These are phyloP conservation scores for Engystomops pustulosus DNA, from an alignment of 2,113 vertebrate species.

Conservation along the genomic window DNA sequence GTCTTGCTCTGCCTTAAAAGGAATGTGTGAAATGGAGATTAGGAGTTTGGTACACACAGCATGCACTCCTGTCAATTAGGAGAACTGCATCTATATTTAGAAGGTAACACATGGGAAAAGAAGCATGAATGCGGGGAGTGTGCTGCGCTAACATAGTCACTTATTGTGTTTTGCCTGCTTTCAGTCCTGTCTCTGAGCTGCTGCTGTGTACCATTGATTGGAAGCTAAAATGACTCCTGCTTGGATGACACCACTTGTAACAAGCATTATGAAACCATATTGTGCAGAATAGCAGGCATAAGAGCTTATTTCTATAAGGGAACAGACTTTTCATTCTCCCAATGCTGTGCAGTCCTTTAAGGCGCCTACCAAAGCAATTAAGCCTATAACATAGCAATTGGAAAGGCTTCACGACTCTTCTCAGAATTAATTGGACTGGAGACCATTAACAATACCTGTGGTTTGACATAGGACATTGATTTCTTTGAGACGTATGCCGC, in stretches of 20 bases:
- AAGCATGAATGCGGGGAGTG: conserved; percentile 67
- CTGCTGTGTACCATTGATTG: conserved; percentile 20
- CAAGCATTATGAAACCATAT: background rate
- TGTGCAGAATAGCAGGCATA: background rate
- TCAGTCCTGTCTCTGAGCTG: background rate
- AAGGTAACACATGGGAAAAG: conserved; percentile 66
- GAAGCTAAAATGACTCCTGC: background rate
- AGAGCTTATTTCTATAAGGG: background rate
- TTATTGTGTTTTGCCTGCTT: conserved; percentile 36
- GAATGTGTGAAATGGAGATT: conserved; percentile 66
- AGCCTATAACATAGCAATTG: background rate
- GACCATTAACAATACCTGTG: background rate
- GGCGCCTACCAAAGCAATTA: background rate
- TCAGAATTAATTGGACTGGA: background rate
- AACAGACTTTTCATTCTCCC: background rate
- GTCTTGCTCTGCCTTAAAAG: conserved; percentile 72
- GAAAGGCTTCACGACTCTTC: too few species aligned
- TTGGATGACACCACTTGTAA: conserved; percentile 2
- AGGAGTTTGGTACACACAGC: conserved; percentile 60
- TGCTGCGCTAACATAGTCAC: conserved; percentile 63
- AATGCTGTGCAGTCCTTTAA: background rate
- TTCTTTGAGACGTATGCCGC: background rate
- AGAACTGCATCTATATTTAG: conserved; percentile 73
- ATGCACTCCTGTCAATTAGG: conserved; percentile 66
- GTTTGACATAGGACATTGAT: background rate